Percentiles rank a stretch among this genome's conserved stretches.
Conservation (phyloP, 23 tunicate genomes). For the Ciona savignyi region DNA sequence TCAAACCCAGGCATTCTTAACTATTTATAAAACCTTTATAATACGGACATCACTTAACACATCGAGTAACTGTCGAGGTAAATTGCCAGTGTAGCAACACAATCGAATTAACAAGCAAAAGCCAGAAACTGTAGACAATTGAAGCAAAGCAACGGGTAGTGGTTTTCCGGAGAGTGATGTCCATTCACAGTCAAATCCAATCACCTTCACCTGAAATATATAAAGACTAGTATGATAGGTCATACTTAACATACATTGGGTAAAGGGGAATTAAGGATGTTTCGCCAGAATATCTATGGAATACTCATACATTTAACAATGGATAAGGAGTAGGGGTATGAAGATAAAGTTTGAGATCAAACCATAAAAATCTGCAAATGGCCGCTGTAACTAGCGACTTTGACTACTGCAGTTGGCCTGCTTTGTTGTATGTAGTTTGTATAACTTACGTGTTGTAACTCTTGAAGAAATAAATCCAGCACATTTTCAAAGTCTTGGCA, state of each 20-base stretch:
- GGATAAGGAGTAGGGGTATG: too few relatives aligned
- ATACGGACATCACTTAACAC: constrained; percentile 27
- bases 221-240: not conserved
- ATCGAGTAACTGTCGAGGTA: constrained; percentile 30
- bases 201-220: constrained; percentile 39
- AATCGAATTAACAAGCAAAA: constrained; percentile 45
- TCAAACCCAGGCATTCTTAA: too few relatives aligned
- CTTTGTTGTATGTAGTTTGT: too few relatives aligned
- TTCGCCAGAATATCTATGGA: too few relatives aligned
- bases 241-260: too few relatives aligned
- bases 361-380: too few relatives aligned
- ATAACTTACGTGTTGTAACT: not conserved
- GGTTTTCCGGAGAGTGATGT: constrained; percentile 10
- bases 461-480: not conserved
- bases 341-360: too few relatives aligned
- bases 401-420: too few relatives aligned
- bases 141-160: constrained; percentile 74
- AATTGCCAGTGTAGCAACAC: constrained; percentile 6
- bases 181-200: constrained; percentile 98
- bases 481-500: not conserved
- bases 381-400: too few relatives aligned
- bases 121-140: constrained; percentile 45
- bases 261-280: too few relatives aligned
- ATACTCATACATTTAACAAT: too few relatives aligned
- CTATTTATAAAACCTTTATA: constrained; percentile 46